These are phyloP conservation scores for Euwallacea similis DNA, from an alignment of 1,140 invertebrate genomes.

Conservation along the genomic window DNA sequence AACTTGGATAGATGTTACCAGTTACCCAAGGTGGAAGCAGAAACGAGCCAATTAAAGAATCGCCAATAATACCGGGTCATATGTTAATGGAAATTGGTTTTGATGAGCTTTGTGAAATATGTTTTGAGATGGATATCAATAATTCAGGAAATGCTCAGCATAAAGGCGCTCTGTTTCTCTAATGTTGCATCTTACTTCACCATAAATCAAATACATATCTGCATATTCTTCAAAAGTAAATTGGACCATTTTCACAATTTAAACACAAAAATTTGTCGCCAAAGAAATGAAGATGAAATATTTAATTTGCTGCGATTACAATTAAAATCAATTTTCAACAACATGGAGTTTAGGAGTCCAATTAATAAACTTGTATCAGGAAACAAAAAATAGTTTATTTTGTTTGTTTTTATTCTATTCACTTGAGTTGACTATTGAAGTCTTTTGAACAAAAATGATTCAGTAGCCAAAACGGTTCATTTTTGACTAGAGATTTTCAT, in stretches of 20 bases:
- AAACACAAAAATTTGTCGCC: neutral
- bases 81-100: too few species aligned
- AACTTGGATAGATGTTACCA: too few species aligned
- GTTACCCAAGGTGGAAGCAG: too few species aligned
- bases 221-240: neutral
- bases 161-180: slow-evolving; percentile 3
- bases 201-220: slow-evolving; percentile 16
- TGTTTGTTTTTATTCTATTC: too few species aligned
- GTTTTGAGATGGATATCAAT: slow-evolving; percentile 7
- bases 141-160: slow-evolving; percentile 4
- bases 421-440: too few species aligned
- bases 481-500: too few species aligned
- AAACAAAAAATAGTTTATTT: too few species aligned
- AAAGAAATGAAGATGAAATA: neutral
- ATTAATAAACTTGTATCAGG: neutral
- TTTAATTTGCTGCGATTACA: slow-evolving; percentile 1
- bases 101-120: neutral
- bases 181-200: slow-evolving; percentile 8
- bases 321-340: neutral
- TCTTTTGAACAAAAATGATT: neutral
- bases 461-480: too few species aligned
- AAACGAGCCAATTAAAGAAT: too few species aligned
- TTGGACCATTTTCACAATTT: neutral
- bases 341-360: slow-evolving; percentile 10
- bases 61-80: too few species aligned